Base-by-base conservation (phyloP, 2,113 vertebrate species). In the Camelus bactrianus region DNA sequence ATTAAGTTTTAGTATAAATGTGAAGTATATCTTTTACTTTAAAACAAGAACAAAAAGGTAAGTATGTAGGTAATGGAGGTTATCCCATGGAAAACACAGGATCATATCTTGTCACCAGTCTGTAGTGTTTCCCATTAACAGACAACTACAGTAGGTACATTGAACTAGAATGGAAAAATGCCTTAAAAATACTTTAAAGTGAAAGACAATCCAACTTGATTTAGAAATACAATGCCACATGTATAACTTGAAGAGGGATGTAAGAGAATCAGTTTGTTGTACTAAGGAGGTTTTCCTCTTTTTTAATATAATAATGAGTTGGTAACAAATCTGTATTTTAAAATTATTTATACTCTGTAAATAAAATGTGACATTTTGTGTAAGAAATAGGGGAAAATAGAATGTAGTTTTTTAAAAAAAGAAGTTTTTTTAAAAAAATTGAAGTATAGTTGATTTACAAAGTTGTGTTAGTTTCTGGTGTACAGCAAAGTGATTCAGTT, bases 151-250 rank as follows among this genome's bases (percentile, higher is more conserved):
- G 46, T 16, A 64, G 28, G 60, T 50, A 52, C 38, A 42, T 52
- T n/a, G 65, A 73, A 50, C 70, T 81, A 35, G 0, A 56, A 26
- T 67, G n/a, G 32, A 38, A 67, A 77, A 75, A 52, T 93, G 38
- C 26, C 62, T 90, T 95, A 73, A 81, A 93, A 86, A 52, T 93
- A 48, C 13, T 70, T 75, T 95, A 79, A 80, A 87, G 22, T 62
- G 28, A 92, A 89, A 84, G 70, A 82, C 90, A 90, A 85, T 46
- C 16, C 50, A 93, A 65, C n/a, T 28, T 28, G 1, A 90, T 48
- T 38, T 76, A 70, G 67, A 93, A 93, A 30, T 62, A 79, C 30
- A 84, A 35, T 67, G 6, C 54, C n/a, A 70, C 15, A 81, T 0
- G 9, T 46, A 15, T 72, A 52, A 60, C 13, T 73, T 85, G 24